These are phyloP conservation scores for Scolanthus callimorphus DNA, from an alignment of 92 coral and sea anemone species.

Conservation along the genomic window DNA sequence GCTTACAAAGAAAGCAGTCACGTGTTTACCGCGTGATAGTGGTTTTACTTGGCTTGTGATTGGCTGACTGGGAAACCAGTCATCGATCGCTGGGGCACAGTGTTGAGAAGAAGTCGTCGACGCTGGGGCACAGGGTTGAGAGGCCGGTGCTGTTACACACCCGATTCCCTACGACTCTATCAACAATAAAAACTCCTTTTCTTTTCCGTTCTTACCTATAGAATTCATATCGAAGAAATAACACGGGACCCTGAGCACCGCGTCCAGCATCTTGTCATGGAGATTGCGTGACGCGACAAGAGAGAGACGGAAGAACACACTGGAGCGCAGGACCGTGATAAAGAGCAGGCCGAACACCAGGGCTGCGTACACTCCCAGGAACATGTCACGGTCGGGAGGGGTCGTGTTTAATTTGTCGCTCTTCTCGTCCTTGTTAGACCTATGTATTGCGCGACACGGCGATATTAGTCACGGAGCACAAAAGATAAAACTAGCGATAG, in stretches of 20 bases:
- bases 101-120: too few species aligned
- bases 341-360: slow-evolving; percentile 20
- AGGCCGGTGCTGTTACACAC: too few species aligned
- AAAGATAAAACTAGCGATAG: too few species aligned
- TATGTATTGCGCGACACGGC: slow-evolving; percentile 1
- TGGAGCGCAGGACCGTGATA: slow-evolving; percentile 25
- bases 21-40: too few species aligned
- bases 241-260: slow-evolving; percentile 22
- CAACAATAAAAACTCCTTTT: too few species aligned
- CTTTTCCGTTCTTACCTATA: slow-evolving; percentile 10
- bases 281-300: slow-evolving; percentile 19
- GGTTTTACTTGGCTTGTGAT: too few species aligned
- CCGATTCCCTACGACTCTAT: too few species aligned
- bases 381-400: slow-evolving; percentile 21
- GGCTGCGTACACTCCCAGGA: slow-evolving; percentile 34
- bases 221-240: slow-evolving; percentile 34
- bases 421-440: slow-evolving; percentile 24
- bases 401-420: background rate
- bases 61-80: too few species aligned
- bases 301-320: slow-evolving; percentile 15
- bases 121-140: too few species aligned
- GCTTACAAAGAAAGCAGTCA: too few species aligned
- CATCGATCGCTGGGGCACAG: too few species aligned
- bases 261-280: slow-evolving; percentile 9
- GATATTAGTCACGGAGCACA: too few species aligned